Conservation (phyloP, 2,888 invertebrate genomes). For the Leucophenga montana region DNA sequence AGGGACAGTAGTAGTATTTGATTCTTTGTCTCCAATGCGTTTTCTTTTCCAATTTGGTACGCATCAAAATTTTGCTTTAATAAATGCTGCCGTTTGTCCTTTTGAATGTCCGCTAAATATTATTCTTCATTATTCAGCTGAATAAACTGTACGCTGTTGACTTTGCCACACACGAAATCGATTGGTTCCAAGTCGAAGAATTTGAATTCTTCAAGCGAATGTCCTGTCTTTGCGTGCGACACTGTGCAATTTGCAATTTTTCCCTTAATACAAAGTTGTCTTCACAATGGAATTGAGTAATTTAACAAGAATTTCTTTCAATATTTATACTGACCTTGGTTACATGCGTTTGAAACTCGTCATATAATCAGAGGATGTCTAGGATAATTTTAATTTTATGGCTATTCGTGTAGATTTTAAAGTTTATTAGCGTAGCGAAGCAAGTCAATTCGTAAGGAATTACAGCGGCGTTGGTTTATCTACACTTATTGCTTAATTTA, state of each 20-base stretch:
- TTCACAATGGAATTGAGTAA: conserved; percentile 46
- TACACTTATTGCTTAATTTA: conserved; percentile 10
- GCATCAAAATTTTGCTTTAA: conserved; percentile 44
- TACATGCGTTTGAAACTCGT: conserved; percentile 10
- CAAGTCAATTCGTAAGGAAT: conserved; percentile 16
- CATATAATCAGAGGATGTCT: conserved; percentile 18
- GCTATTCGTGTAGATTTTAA: background rate
- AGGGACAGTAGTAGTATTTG: background rate
- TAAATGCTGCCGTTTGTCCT: conserved; percentile 2
- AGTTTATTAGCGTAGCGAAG: conserved; percentile 18
- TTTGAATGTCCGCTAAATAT: conserved; percentile 47
- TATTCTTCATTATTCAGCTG: conserved; percentile 55
- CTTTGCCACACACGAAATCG: conserved; percentile 47
- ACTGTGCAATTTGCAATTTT: conserved; percentile 60
- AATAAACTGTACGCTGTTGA: conserved; percentile 47
- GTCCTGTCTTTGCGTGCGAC: conserved; percentile 11
- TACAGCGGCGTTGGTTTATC: conserved; percentile 24
- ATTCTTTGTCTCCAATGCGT: conserved; percentile 15
- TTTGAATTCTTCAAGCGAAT: conserved; percentile 50
- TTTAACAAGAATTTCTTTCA: conserved; percentile 32
- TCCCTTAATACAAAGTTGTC: conserved; percentile 53
- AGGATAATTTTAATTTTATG: conserved; percentile 29
- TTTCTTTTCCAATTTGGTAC: conserved; percentile 57
- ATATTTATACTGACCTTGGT: conserved; percentile 33
- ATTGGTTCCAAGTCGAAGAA: conserved; percentile 63